Evolutionary conservation across 2,888 invertebrate genomes (phyloP).

Genomic region (Octodonta nipae): DNA sequence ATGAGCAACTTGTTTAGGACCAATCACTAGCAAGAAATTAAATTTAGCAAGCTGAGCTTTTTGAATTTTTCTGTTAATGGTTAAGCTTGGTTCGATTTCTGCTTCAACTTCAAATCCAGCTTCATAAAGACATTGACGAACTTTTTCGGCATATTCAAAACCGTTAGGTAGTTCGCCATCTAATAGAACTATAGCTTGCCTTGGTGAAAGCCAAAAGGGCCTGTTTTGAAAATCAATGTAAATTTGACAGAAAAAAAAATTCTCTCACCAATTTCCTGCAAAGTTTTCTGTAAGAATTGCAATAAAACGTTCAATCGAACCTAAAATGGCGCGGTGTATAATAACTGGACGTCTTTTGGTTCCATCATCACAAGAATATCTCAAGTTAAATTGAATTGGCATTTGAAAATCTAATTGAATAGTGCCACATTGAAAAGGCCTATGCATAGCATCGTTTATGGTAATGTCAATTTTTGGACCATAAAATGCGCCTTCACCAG

Average conservation of each 20-base stretch:
- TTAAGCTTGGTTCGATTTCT: constrained; percentile 85
- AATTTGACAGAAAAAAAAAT: too few relatives aligned
- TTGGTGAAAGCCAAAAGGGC: constrained; percentile 97
- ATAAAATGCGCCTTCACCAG: constrained; percentile 96
- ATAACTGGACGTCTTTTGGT: constrained; percentile 91
- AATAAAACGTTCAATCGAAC: constrained; percentile 95
- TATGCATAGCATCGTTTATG: constrained; percentile 78
- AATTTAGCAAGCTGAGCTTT: constrained; percentile 95
- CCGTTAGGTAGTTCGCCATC: constrained; percentile 77
- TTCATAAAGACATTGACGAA: constrained; percentile 53
- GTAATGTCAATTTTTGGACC: constrained; percentile 99
- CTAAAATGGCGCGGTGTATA: constrained; percentile 92
- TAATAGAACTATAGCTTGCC: constrained; percentile 85
- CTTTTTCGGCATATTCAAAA: constrained; percentile 76
- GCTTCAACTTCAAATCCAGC: constrained; percentile 86
- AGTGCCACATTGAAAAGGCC: constrained; percentile 90
- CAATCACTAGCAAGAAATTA: constrained; percentile 97
- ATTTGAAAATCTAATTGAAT: constrained; percentile 97
- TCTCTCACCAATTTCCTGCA: constrained; percentile 99
- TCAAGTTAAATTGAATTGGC: constrained; percentile 85
- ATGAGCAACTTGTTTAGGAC: constrained; percentile 82
- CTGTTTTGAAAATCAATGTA: too few relatives aligned
- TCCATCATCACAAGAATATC: constrained; percentile 69
- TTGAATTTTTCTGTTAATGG: constrained; percentile 95
- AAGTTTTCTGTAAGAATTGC: constrained; percentile 94